Evolutionary conservation across 2,888 invertebrate species (phyloP), one percentile per base, ranked within the genome.

Genomic region (Acronicta psi): DNA sequence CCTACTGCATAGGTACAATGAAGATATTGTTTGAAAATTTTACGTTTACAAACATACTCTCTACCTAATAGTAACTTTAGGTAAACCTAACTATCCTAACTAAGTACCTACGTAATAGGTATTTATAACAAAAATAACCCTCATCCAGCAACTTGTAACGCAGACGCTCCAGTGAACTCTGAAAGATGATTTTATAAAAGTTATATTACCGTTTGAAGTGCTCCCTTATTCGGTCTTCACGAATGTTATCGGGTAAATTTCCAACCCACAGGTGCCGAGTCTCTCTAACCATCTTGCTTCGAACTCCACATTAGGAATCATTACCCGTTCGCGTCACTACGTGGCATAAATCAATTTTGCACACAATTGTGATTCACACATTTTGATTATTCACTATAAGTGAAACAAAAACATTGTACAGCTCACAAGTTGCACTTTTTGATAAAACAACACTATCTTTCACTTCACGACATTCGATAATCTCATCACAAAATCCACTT

Each of bases 181-280:
- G 72, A 64, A 71, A 71, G 43, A 59, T 65, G n/a, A 67, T 59
- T 59, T 66, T 58, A 29, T 29, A 23, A 57, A 67, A 50, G 36
- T 25, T 50, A 68, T 75, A 75, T 96, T 96, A 98, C 98, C 98
- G 97, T 97, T 98, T 98, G 95, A 99, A 99, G 96, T 98, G 98
- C 95, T 98, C 98, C 96, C 97, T 96, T 95, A 99, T 98, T 95
- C 98, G 97, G 95, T 98, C 98, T 96, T 99, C 98, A 93, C 98
- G 97, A 96, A 98, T 98, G 96, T 98, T 98, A 96, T 99, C 99
- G 97, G 99, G 99, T 97, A 99, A 98, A 97, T 99, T 99, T 97
- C 99, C 99, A 97, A 99, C 98, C 98, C 99, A 99, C 96, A 99
- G 97, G 96, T 99, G 99, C 97, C 99, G 98, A 97, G 99, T 99